Evolutionary conservation across 1,140 invertebrate species (phyloP), one percentile per base, ranked within the genome.

Genomic region (Proctacanthus coquilletti): DNA sequence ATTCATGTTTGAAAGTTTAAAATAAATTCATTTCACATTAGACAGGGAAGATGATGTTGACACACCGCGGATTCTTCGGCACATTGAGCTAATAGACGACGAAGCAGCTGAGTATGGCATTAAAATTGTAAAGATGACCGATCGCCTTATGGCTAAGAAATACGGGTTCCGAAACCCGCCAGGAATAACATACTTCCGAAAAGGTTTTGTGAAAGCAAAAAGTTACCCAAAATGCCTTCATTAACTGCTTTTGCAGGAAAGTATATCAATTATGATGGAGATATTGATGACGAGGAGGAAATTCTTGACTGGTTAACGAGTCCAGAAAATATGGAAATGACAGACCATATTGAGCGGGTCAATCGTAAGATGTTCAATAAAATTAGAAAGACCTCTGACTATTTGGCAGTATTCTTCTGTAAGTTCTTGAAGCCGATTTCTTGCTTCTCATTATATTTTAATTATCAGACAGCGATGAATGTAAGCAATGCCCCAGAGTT

Each of bases 391-490:
- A 78, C 78, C 17, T 84, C 84, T 0, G 85, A 93, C 53, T 93
- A 92, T 53, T 72, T 93, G n/a, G 87, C 86, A 5, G 86, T 91
- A 27, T 87, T 92, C 62, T 88, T 95, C 69, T 93, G 88, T 93
- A 68, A 83, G 84, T 77, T 44, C 17, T 32, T 6, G 9, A 6
- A 32, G 30, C 6, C 13, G 9, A 9, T 32, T 32, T 5, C 30
- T 32, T 10, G 5, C 10, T 13, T 17, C 10, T 32, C 13, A 32
- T 17, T 10, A 32, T 13, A 8, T 13, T 17, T 32, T 17, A 32
- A 5, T 33, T 40, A 74, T 62, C 62, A 91, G 85, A 89, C 65
- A 87, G 83, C 67, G 82, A 83, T 67, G 85, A 89, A 61, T 93
- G 87, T 65, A 91, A 93, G 63, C 86, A 91, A 57, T 94, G 89